These are phyloP conservation scores for Gasteruption jaculator DNA, from an alignment of 2,888 invertebrate genomes.

Conservation along the genomic window DNA sequence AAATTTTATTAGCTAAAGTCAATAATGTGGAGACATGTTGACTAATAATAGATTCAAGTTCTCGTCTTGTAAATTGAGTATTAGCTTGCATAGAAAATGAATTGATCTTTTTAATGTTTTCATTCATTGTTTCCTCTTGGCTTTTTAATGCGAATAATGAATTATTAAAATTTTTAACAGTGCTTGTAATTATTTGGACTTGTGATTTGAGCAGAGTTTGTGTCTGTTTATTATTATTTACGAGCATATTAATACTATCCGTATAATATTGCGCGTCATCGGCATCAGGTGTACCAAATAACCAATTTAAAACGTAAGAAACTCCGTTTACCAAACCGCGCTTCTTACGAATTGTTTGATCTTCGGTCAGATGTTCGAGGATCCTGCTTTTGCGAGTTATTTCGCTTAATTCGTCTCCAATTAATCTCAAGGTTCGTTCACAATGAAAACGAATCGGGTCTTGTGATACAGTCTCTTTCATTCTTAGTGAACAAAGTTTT, in stretches of 20 bases:
- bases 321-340: constrained; percentile 19
- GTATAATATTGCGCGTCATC: constrained; percentile 21
- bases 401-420: too few species aligned
- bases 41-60: constrained; percentile 11
- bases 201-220: constrained; percentile 18
- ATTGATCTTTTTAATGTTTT: constrained; percentile 18
- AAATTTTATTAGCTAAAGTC: constrained; percentile 11
- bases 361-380: neutral
- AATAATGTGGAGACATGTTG: constrained; percentile 11
- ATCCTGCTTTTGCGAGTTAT: neutral
- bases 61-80: constrained; percentile 7
- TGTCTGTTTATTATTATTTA: constrained; percentile 16
- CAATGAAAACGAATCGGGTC: constrained; percentile 4
- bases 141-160: constrained; percentile 16
- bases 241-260: constrained; percentile 12
- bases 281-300: constrained; percentile 18
- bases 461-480: neutral
- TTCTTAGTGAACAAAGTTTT: constrained; percentile 4
- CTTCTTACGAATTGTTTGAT: constrained; percentile 12
- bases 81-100: constrained; percentile 11
- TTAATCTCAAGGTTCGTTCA: too few species aligned
- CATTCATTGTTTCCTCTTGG: constrained; percentile 15
- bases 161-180: constrained; percentile 21
- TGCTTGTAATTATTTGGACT: constrained; percentile 20
- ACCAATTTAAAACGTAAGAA: constrained; percentile 18